Conservation (phyloP, 92 coral and sea anemone genomes). For the Epizoanthus illoricatus region DNA sequence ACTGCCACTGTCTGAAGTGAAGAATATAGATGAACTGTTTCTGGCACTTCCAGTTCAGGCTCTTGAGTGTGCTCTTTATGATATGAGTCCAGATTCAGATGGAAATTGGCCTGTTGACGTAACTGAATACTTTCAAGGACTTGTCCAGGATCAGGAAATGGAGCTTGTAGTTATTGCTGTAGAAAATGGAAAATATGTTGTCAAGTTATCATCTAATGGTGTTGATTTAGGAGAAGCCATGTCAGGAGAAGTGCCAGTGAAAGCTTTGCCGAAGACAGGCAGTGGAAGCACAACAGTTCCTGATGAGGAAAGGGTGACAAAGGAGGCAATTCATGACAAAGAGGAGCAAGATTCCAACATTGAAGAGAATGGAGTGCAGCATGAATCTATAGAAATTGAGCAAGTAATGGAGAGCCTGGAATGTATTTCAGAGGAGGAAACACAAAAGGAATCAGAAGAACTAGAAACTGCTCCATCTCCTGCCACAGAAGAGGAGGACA, state of each 20-base stretch:
- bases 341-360: background rate
- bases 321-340: background rate
- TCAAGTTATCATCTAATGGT: slow-evolving; percentile 27
- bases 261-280: background rate
- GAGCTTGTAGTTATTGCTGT: slow-evolving; percentile 18
- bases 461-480: background rate
- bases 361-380: background rate
- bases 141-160: slow-evolving; percentile 41
- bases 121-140: slow-evolving; percentile 34
- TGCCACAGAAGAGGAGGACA: slow-evolving; percentile 1
- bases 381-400: background rate
- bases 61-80: slow-evolving; percentile 40
- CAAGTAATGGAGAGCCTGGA: background rate
- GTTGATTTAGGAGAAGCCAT: slow-evolving; percentile 21
- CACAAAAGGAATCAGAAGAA: background rate
- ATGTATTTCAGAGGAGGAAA: background rate
- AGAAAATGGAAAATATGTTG: slow-evolving; percentile 13
- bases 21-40: slow-evolving; percentile 34
- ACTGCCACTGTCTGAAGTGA: slow-evolving; percentile 37
- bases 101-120: slow-evolving; percentile 73
- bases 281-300: background rate
- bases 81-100: slow-evolving; percentile 50
- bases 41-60: slow-evolving; percentile 46
- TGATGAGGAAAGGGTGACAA: background rate
- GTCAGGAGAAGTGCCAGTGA: slow-evolving; percentile 6